phyloP scores from a whole-genome alignment of 2,888 invertebrate species.

The Luperina testacea region DNA sequence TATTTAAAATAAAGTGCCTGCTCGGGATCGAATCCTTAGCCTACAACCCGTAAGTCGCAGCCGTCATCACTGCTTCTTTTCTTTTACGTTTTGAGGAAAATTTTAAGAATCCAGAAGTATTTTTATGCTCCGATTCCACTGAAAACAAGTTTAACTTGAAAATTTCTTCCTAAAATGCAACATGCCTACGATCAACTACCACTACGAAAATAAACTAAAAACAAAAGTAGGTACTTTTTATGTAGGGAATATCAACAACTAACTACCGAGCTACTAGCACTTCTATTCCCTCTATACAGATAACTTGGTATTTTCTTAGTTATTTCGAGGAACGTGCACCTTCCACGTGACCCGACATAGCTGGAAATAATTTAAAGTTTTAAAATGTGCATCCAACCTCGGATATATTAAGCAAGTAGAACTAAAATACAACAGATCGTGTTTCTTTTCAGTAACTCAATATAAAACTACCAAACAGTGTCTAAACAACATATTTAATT shows the following conservation, averaged over 20 bases:
- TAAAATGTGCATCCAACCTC: conserved; percentile 45
- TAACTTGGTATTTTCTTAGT: conserved; percentile 33
- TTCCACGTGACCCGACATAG: conserved; percentile 49
- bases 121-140: background rate
- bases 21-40: background rate
- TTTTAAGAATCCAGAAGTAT: background rate
- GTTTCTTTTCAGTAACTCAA: conserved; percentile 15
- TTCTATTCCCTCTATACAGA: conserved; percentile 20
- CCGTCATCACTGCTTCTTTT: background rate
- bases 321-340: conserved; percentile 52
- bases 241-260: background rate
- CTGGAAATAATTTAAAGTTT: conserved; percentile 57
- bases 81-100: too few relatives aligned
- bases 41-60: background rate
- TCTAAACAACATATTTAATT: conserved; percentile 19
- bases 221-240: background rate
- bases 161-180: background rate
- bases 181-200: background rate
- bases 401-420: conserved; percentile 12
- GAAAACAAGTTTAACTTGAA: background rate
- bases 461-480: conserved; percentile 8
- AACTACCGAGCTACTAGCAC: conserved; percentile 1
- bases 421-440: conserved; percentile 13
- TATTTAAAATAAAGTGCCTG: background rate
- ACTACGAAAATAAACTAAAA: background rate